Conservation (phyloP, 1,140 invertebrate genomes). For the Cydia amplana region DNA sequence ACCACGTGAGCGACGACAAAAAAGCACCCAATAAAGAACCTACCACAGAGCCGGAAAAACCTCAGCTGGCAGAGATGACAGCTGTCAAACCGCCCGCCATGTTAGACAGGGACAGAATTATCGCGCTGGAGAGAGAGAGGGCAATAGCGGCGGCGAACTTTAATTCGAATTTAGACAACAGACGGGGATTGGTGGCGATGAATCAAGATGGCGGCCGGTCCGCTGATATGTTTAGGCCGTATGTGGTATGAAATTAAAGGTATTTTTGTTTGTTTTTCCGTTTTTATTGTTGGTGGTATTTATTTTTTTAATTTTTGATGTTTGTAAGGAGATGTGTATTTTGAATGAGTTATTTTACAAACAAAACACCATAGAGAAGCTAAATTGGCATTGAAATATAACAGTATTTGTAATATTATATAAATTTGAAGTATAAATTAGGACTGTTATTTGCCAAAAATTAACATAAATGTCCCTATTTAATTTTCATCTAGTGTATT, state of each 20-base stretch:
- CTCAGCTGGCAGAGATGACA: slow-evolving; percentile 71
- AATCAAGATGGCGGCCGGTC: slow-evolving; percentile 72
- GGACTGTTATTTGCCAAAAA: no score
- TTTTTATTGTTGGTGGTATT: slow-evolving; percentile 36
- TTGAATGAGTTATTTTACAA: not conserved
- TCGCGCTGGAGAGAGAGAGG: slow-evolving; percentile 71
- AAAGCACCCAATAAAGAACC: slow-evolving; percentile 61
- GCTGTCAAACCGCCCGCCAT: slow-evolving; percentile 68
- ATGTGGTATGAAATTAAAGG: slow-evolving; percentile 76
- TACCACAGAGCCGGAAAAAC: slow-evolving; percentile 55
- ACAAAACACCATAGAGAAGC: no score
- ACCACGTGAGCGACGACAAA: slow-evolving; percentile 61
- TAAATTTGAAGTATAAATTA: no score
- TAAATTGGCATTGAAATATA: no score
- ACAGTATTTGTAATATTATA: no score
- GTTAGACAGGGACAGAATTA: slow-evolving; percentile 77
- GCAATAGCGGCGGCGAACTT: slow-evolving; percentile 74
- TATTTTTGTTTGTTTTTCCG: slow-evolving; percentile 53
- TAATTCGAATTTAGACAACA: slow-evolving; percentile 76
- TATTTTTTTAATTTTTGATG: not conserved
- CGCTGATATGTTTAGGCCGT: slow-evolving; percentile 79
- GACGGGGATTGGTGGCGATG: slow-evolving; percentile 71
- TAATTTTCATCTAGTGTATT: no score
- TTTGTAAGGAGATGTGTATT: not conserved
- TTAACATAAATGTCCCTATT: no score